These are phyloP conservation scores for Urocyon cinereoargenteus DNA, from an alignment of 2,797 vertebrate genomes.

Conservation along the genomic window DNA sequence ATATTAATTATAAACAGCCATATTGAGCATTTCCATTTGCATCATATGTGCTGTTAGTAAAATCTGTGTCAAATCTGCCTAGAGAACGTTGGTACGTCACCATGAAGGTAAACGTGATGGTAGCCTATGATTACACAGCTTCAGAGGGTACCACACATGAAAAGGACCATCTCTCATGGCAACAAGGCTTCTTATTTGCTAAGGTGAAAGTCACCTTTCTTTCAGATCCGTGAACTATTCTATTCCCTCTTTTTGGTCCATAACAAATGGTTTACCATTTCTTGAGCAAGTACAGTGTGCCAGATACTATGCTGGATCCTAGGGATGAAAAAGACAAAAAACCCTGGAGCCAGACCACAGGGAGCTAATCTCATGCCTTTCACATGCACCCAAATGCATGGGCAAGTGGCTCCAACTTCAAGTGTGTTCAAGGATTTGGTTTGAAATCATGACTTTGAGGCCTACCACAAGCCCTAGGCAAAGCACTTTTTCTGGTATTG, in stretches of 20 bases:
- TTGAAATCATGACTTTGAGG: background rate
- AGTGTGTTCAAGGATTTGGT: background rate
- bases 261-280: background rate
- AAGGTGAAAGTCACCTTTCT: background rate
- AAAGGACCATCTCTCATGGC: background rate
- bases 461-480: background rate
- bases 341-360: background rate
- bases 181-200: background rate
- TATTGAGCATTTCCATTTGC: background rate
- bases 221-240: background rate
- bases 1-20: constrained; percentile 11
- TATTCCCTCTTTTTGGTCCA: background rate
- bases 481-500: background rate
- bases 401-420: background rate
- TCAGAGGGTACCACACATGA: background rate
- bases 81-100: background rate
- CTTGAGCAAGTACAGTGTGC: background rate
- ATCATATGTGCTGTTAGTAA: constrained; percentile 44
- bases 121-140: background rate
- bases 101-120: background rate
- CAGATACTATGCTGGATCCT: background rate
- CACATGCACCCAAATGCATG: background rate
- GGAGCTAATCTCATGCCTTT: background rate
- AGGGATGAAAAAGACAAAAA: background rate
- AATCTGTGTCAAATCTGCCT: background rate